phyloP scores from a whole-genome alignment of 2,888 invertebrate genomes.

The Meliscaeva auricollis region DNA sequence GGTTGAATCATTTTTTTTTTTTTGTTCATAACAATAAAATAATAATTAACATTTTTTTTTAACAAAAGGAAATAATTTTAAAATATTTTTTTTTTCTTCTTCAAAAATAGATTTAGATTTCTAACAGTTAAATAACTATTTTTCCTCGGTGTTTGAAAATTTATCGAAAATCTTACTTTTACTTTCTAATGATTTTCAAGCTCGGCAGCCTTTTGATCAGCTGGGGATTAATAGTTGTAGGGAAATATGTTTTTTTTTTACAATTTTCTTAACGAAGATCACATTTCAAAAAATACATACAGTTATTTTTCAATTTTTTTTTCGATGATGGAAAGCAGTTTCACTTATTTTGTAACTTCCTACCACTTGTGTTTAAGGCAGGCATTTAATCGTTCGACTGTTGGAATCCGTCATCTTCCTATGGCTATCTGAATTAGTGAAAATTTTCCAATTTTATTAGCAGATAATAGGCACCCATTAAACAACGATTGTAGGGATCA shows the following conservation, averaged over 20 bases:
- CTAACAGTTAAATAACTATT: neutral
- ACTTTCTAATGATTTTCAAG: neutral
- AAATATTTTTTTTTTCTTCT: neutral
- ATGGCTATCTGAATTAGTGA: neutral
- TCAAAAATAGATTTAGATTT: neutral
- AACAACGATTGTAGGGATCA: no score
- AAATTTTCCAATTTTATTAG: no score
- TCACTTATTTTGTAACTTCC: neutral
- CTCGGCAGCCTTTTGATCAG: conserved; percentile 42
- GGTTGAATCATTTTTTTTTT: conserved; percentile 32
- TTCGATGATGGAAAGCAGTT: neutral
- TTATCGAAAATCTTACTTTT: conserved; percentile 16
- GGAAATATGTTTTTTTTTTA: conserved; percentile 8
- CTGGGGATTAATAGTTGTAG: neutral
- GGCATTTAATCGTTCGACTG: neutral
- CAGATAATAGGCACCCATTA: no score
- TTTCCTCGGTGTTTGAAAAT: conserved; percentile 14
- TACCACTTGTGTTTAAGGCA: neutral
- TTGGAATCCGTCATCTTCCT: neutral
- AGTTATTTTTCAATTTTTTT: neutral
- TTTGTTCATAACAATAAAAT: conserved; percentile 26
- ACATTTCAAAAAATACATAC: neutral
- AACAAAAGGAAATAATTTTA: neutral
- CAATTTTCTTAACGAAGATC: neutral
- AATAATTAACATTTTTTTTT: conserved; percentile 25